These are phyloP conservation scores for Gobio occitaniae DNA, from an alignment of 2,797 vertebrate genomes.

Conservation along the genomic window DNA sequence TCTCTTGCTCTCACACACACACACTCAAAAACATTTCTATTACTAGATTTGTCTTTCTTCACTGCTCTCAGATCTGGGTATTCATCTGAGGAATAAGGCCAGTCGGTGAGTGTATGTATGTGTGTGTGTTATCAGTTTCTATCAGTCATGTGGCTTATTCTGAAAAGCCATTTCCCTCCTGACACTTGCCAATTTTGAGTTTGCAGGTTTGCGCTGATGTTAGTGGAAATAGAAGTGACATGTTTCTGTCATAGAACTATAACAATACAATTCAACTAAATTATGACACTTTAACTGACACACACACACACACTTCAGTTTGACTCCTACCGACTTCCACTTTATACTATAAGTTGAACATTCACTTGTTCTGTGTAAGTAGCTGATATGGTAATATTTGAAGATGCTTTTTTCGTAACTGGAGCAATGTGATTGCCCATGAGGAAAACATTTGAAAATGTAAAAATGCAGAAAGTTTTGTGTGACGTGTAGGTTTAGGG, in stretches of 20 bases:
- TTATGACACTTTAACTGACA: not conserved
- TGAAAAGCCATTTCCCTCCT: conserved; percentile 32
- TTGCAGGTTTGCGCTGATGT: conserved; percentile 17
- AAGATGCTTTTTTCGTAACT: not conserved
- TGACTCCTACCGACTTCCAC: not conserved
- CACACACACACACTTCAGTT: not conserved
- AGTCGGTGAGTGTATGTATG: not conserved
- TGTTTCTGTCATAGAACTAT: conserved; percentile 20
- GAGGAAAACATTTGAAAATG: too few relatives aligned
- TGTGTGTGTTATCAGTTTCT: conserved; percentile 1
- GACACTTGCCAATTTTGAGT: conserved; percentile 8
- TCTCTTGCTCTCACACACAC: not conserved
- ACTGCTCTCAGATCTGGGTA: conserved; percentile 4
- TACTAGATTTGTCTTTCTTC: not conserved
- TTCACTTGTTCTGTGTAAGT: not conserved
- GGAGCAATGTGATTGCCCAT: not conserved
- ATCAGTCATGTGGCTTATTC: conserved; percentile 27
- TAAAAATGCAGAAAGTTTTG: too few relatives aligned
- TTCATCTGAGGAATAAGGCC: conserved; percentile 1
- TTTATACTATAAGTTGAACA: not conserved
- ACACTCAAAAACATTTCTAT: not conserved
- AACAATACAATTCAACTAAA: conserved; percentile 19
- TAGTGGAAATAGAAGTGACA: conserved; percentile 25
- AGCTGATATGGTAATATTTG: not conserved
- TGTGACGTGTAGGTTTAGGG: too few relatives aligned